Percentiles rank a stretch among this genome's conserved stretches.
phyloP scores from a whole-genome alignment of 2,888 invertebrate genomes.

The Athalia circularis region DNA sequence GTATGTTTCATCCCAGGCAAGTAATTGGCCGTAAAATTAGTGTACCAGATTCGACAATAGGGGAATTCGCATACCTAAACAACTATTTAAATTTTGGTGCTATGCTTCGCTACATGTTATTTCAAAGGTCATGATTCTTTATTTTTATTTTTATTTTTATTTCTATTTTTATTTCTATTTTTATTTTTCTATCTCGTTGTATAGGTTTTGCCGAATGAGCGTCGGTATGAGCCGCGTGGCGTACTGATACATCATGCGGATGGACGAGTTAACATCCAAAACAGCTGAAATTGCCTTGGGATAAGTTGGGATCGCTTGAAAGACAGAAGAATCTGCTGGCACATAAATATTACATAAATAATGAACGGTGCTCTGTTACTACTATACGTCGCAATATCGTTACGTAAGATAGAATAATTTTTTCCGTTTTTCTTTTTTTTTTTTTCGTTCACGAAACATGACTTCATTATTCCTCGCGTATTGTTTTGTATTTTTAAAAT shows the following conservation, averaged over 20 bases:
- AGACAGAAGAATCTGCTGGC: conserved; percentile 26
- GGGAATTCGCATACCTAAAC: neutral
- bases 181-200: neutral
- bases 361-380: conserved; percentile 34
- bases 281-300: conserved; percentile 32
- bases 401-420: conserved; percentile 18
- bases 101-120: neutral
- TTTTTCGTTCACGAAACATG: neutral
- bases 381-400: conserved; percentile 29
- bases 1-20: neutral
- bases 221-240: conserved; percentile 9
- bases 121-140: conserved; percentile 11
- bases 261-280: conserved; percentile 17
- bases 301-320: conserved; percentile 28
- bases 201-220: conserved; percentile 11
- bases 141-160: conserved; percentile 25
- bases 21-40: neutral
- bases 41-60: too few relatives aligned
- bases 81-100: too few relatives aligned
- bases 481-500: neutral
- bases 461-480: conserved; percentile 13
- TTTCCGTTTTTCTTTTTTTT: neutral
- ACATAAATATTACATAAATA: conserved; percentile 38
- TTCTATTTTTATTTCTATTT: conserved; percentile 11
- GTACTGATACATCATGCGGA: neutral